phyloP scores from a whole-genome alignment of 2,113 vertebrate species.

The Psilopogon haemacephalus region DNA sequence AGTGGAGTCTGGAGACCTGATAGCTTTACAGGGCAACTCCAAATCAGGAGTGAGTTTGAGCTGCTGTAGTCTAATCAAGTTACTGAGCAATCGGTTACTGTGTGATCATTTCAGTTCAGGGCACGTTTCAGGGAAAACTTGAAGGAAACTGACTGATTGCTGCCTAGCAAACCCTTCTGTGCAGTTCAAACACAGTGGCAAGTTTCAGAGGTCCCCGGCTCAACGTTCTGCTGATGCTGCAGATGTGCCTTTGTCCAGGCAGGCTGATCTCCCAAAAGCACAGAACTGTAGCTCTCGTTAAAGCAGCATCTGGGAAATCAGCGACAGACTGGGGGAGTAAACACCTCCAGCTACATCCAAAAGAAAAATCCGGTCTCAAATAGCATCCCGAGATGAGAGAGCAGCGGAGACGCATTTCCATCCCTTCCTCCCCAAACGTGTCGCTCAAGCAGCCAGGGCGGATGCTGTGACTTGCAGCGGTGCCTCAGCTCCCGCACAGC shows the following conservation, averaged over 20 bases:
- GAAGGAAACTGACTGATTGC: not conserved
- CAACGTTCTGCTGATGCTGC: constrained; percentile 39
- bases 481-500: not conserved
- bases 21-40: not conserved
- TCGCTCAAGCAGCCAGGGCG: not conserved
- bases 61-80: not conserved
- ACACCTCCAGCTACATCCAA: not conserved
- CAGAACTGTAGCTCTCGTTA: not conserved
- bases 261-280: constrained; percentile 29
- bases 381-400: not conserved
- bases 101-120: not conserved
- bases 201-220: constrained; percentile 47
- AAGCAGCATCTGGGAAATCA: constrained; percentile 29
- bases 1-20: not conserved
- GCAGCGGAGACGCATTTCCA: not conserved
- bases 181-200: constrained; percentile 19
- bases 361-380: not conserved
- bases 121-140: not conserved
- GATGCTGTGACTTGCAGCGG: not conserved
- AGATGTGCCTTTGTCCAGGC: constrained; percentile 23
- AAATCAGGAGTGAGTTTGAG: not conserved
- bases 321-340: not conserved
- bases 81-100: not conserved
- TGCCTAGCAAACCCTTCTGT: constrained; percentile 29
- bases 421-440: not conserved